Base-by-base conservation (phyloP, 1,140 invertebrate genomes). In the Mycetomoellerius zeteki region DNA sequence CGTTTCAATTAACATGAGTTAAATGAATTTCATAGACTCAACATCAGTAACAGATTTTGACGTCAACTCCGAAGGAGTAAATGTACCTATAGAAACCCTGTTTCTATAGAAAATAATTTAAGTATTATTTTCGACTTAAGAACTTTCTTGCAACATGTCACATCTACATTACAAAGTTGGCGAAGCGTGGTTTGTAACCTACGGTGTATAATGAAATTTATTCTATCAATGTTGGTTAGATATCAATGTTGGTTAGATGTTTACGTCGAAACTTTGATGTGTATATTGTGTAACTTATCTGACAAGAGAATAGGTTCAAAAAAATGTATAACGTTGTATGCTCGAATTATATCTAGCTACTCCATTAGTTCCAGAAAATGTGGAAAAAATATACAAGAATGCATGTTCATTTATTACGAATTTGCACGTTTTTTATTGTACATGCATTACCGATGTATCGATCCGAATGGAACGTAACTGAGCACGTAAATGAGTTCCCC, bases 161-260 rank as follows among this genome's bases (percentile, higher is more conserved):
- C 24, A 50, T 54, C 47, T 27, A n/a, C 5, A 19, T 12, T 54
- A 73, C n/a, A 56, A 52, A 52, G 24, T 50, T 27, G 43, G 3
- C 19, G 3, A 50, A 50, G 7, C 21, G 24, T 30, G 47, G 8
- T 50, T 71, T 19, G 16, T 33, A 50, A 21, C 43, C 30, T 52
- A 19, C 43, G 47, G n/a, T 27, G 3, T 21, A 3, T 67, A 80
- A 80, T 69, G 16, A 67, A 80, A 80, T 37, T 69, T 67, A 43
- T 67, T 52, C 7, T 65, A 16, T n/a, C n/a, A 7, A 8, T 27
- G 43, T 47, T 77, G 37, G 10, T 2, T 43, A 43, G 37, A 12
- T n/a, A n/a, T n/a, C n/a, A 7, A 8, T 27, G 43, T 47, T 77
- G 37, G 10, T 2, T 43, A 43, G 37, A 12, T n/a, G 8, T n/a